Conservation (phyloP, 2,888 invertebrate genomes). For the Drymonia ruficornis region DNA sequence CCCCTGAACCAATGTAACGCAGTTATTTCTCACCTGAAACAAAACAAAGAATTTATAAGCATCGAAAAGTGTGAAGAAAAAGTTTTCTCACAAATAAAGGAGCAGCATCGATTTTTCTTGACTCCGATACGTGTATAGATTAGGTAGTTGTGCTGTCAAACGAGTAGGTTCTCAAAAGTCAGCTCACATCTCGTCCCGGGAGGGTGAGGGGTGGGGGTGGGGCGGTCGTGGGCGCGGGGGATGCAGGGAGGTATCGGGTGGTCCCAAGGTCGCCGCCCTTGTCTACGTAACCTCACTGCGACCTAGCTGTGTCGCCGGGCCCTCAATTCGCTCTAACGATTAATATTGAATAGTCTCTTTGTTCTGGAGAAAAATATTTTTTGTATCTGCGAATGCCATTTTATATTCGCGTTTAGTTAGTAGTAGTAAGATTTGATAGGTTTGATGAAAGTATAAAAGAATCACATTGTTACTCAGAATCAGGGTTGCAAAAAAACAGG, state of each 20-base stretch:
- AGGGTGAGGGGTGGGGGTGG: constrained; percentile 27
- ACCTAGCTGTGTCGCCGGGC: constrained; percentile 71
- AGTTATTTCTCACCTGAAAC: constrained; percentile 47
- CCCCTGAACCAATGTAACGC: not conserved
- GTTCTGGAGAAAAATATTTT: constrained; percentile 20
- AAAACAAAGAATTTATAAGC: constrained; percentile 25
- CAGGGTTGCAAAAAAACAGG: too few relatives aligned
- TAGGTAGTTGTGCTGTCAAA: constrained; percentile 51
- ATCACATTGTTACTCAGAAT: too few relatives aligned
- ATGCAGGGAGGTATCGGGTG: constrained; percentile 32
- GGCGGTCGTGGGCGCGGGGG: constrained; percentile 34
- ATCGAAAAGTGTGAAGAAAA: constrained; percentile 7
- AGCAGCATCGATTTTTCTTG: constrained; percentile 32
- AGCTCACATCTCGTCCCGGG: constrained; percentile 67
- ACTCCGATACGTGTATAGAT: constrained; percentile 27
- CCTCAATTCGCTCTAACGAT: constrained; percentile 60
- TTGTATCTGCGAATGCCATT: not conserved
- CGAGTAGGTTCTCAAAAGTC: constrained; percentile 70
- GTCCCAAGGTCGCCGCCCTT: constrained; percentile 79
- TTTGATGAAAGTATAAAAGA: too few relatives aligned
- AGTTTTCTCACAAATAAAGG: constrained; percentile 14
- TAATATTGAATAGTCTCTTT: constrained; percentile 61
- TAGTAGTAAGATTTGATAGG: too few relatives aligned
- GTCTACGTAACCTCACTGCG: constrained; percentile 73
- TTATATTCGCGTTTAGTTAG: not conserved